These are phyloP conservation scores for Fregata magnificens DNA, from an alignment of 2,113 vertebrate genomes.

Conservation along the genomic window DNA sequence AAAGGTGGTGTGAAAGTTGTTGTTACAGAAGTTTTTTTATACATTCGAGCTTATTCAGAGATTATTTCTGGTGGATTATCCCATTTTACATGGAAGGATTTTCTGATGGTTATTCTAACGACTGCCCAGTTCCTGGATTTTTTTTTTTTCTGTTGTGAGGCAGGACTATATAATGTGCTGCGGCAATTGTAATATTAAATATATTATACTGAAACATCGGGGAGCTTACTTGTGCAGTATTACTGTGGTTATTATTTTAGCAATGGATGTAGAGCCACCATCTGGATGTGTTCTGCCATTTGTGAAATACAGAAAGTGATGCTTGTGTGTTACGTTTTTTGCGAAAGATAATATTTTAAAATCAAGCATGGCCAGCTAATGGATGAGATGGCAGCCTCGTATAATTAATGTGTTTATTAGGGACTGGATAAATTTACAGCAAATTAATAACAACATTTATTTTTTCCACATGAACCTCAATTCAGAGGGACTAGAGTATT, in stretches of 20 bases:
- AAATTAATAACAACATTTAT: not conserved
- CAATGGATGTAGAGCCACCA: not conserved
- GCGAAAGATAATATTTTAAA: not conserved
- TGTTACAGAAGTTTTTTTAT: not conserved
- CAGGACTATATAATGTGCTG: not conserved
- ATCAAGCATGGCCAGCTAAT: not conserved
- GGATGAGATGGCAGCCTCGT: not conserved
- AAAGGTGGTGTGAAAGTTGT: not conserved
- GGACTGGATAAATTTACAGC: not conserved
- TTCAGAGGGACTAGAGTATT: not conserved
- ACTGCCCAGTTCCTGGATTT: not conserved
- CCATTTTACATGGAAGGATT: not conserved
- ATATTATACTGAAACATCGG: fast-evolving
- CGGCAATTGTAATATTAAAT: not conserved
- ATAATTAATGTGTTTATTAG: not conserved
- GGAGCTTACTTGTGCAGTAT: not conserved
- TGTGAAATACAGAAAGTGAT: not conserved
- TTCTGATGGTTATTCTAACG: not conserved
- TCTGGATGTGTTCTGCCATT: not conserved
- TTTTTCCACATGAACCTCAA: not conserved
- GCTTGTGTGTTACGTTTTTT: not conserved
- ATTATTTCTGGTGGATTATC: not conserved
- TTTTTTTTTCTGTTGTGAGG: not conserved
- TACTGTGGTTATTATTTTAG: not conserved
- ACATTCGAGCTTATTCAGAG: not conserved